Evolutionary conservation across 2,797 vertebrate genomes (phyloP).

Genomic region (Silurus aristotelis): DNA sequence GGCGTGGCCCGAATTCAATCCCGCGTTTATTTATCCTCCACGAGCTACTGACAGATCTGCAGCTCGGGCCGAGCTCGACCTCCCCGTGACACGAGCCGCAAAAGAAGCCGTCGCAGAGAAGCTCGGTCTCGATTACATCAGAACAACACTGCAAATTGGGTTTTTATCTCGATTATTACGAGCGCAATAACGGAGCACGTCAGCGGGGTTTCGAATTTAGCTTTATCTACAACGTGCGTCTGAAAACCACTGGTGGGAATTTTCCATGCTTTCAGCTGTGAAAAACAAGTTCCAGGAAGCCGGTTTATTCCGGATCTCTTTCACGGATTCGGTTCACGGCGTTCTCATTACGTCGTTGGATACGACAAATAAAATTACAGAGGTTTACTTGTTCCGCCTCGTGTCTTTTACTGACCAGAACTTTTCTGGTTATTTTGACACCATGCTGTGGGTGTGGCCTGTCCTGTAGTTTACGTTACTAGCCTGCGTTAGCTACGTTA

Average conservation of each 20-base stretch:
- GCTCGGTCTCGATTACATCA: background rate
- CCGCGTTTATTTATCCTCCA: slow-evolving; percentile 59
- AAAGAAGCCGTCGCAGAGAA: background rate
- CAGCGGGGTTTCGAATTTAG: background rate
- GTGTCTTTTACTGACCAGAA: no score
- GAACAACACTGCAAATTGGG: background rate
- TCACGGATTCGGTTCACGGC: no score
- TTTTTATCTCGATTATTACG: background rate
- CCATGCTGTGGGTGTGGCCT: slow-evolving; percentile 1
- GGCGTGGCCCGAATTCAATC: slow-evolving; percentile 53
- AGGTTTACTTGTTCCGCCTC: no score
- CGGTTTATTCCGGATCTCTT: background rate
- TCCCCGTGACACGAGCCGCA: slow-evolving; percentile 29
- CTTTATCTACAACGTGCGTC: background rate
- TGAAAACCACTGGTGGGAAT: background rate
- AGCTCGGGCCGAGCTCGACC: slow-evolving; percentile 37
- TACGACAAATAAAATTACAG: background rate
- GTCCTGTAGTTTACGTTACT: background rate
- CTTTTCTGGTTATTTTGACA: no score
- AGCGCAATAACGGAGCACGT: background rate
- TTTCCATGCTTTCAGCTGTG: background rate
- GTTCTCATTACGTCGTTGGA: no score
- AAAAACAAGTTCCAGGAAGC: background rate
- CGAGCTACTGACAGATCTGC: slow-evolving; percentile 41
- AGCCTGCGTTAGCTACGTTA: no score